phyloP scores from a whole-genome alignment of 2,888 invertebrate species.

The Apodemia duryi region DNA sequence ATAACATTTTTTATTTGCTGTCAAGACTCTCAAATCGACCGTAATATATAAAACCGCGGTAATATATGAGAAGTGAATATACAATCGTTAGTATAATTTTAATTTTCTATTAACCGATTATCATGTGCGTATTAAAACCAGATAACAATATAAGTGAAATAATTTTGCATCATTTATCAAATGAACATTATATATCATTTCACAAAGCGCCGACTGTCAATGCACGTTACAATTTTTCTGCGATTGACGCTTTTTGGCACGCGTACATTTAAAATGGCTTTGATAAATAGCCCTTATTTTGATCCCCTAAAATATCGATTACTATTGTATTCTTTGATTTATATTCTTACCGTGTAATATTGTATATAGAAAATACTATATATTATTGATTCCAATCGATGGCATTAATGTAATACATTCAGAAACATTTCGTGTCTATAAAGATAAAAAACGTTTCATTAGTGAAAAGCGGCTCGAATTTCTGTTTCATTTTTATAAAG shows the following conservation, averaged over 20 bases:
- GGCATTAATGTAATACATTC: constrained; percentile 28
- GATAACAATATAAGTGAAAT: constrained; percentile 32
- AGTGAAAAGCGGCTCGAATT: constrained; percentile 22
- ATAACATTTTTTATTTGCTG: not conserved
- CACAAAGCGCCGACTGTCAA: constrained; percentile 59
- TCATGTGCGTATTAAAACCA: constrained; percentile 41
- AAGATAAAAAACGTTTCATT: constrained; percentile 28
- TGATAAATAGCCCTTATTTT: constrained; percentile 64
- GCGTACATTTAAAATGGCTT: constrained; percentile 56
- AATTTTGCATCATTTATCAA: constrained; percentile 35
- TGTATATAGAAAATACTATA: constrained; percentile 30
- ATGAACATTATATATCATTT: constrained; percentile 56
- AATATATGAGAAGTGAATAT: constrained; percentile 24
- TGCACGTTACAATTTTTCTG: constrained; percentile 57
- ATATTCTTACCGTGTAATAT: constrained; percentile 50
- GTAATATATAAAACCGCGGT: not conserved
- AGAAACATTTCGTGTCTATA: constrained; percentile 22
- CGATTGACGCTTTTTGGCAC: constrained; percentile 51
- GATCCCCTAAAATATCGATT: constrained; percentile 58
- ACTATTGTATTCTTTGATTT: constrained; percentile 62
- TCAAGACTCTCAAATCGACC: not conserved
- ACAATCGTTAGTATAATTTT: constrained; percentile 57
- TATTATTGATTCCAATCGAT: constrained; percentile 8
- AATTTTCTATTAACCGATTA: constrained; percentile 64
- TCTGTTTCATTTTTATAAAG: constrained; percentile 25